Base-by-base conservation (phyloP, 2,888 invertebrate genomes). In the Meandrusa payeni region DNA sequence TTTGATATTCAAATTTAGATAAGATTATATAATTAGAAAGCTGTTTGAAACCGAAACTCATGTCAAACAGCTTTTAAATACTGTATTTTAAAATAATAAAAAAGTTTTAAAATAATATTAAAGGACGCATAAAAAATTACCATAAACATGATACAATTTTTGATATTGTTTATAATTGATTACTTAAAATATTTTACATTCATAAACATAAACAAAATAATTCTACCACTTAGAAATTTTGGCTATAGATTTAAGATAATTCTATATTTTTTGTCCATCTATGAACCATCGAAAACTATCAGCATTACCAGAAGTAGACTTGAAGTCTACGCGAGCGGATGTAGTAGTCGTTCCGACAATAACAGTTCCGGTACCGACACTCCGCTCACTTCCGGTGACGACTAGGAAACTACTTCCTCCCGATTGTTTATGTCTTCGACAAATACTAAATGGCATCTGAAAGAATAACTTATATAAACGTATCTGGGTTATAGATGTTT, bases 301-400 rank as follows among this genome's bases (percentile, higher is more conserved):
- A 20, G 15, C 10, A 2, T 22, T 17, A 19, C 34, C 33, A 40
- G 28, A 10, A 57, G 74, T 62, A 78, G 79, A 76, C 80, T 73
- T 69, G 67, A 77, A 78, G 85, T 81, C 83, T 76, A 65, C 76
- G 67, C 67, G 64, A 64, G 69, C 81, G 86, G 86, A 85, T 61
- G 78, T 71, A 75, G 76, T 75, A 79, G 81, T 82, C 80, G 75
- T 82, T 76, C 80, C 76, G 76, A 80, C 83, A 82, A 85, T 86
- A 86, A 83, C 82, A 80, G 76, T 83, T 86, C 85, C 86, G 80
- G 75, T 66, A 70, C 69, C 80, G 76, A 83, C 86, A 86, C 86
- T 86, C 79, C 70, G 66, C 70, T 67, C 59, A 54, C 74, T 78
- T 86, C 85, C 85, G 81, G 61, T 67, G 74, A 76, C 81, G 78